A percentile compares a stretch with the other conserved stretches of the same genome.
Conservation (phyloP, 2,888 invertebrate genomes). For the Apodemia duryi region DNA sequence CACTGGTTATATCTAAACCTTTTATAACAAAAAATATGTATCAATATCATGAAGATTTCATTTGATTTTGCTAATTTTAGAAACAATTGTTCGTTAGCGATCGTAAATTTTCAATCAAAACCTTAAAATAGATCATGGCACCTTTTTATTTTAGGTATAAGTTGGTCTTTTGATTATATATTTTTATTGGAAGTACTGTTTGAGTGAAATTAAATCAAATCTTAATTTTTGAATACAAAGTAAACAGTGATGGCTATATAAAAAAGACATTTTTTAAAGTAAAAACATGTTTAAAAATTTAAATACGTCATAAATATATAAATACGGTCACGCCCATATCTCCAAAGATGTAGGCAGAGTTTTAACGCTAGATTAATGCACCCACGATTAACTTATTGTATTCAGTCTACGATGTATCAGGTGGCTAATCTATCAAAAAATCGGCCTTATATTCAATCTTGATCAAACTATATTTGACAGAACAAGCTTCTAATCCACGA, state of each 20-base stretch:
- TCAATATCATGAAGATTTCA: not conserved
- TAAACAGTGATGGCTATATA: not conserved
- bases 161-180: not conserved
- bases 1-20: not conserved
- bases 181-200: not conserved
- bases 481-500: too few relatives aligned
- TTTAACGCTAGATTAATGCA: too few relatives aligned
- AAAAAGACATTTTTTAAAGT: not conserved
- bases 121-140: conserved; percentile 1
- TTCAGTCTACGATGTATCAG: too few relatives aligned
- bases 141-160: conserved; percentile 10
- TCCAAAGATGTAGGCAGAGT: too few relatives aligned
- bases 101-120: not conserved
- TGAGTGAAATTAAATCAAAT: conserved; percentile 8
- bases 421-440: too few relatives aligned
- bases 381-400: too few relatives aligned
- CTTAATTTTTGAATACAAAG: not conserved
- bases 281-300: too few relatives aligned
- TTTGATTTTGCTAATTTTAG: not conserved
- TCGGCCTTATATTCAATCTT: too few relatives aligned
- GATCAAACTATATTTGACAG: too few relatives aligned
- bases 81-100: not conserved
- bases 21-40: not conserved
- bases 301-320: too few relatives aligned
- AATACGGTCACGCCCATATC: too few relatives aligned